A percentile compares a stretch with the other conserved stretches of the same genome.
These are phyloP conservation scores for Phrynocephalus forsythii DNA, from an alignment of 2,797 vertebrate genomes.

Conservation along the genomic window DNA sequence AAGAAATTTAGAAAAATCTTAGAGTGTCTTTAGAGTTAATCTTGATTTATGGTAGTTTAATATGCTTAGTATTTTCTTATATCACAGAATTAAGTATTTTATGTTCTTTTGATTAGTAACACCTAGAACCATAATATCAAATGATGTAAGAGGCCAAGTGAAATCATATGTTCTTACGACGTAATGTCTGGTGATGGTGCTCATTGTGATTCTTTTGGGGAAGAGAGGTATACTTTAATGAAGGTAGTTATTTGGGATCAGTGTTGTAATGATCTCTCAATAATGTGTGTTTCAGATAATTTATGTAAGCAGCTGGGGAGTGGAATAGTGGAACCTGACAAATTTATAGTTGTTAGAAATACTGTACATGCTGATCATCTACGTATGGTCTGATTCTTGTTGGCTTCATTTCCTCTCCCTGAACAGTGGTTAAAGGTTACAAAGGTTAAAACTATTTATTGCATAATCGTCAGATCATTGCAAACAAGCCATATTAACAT, in stretches of 20 bases:
- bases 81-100: background rate
- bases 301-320: background rate
- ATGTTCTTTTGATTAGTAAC: conserved; percentile 11
- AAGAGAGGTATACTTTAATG: background rate
- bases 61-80: background rate
- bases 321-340: background rate
- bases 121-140: background rate
- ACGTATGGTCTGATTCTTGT: background rate
- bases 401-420: background rate
- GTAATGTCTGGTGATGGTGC: background rate
- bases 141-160: conserved; percentile 11
- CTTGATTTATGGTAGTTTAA: background rate
- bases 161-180: conserved; percentile 9
- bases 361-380: background rate
- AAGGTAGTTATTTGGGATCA: background rate
- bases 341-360: background rate
- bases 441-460: too few species aligned
- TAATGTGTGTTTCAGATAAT: background rate
- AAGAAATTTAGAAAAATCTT: background rate
- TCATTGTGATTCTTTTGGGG: background rate
- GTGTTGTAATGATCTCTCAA: background rate
- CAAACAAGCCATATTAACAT: too few species aligned
- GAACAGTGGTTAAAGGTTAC: too few species aligned
- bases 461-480: too few species aligned
- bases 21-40: background rate